Base-by-base conservation (phyloP, 2,888 invertebrate species). In the Lydus trimaculatus region DNA sequence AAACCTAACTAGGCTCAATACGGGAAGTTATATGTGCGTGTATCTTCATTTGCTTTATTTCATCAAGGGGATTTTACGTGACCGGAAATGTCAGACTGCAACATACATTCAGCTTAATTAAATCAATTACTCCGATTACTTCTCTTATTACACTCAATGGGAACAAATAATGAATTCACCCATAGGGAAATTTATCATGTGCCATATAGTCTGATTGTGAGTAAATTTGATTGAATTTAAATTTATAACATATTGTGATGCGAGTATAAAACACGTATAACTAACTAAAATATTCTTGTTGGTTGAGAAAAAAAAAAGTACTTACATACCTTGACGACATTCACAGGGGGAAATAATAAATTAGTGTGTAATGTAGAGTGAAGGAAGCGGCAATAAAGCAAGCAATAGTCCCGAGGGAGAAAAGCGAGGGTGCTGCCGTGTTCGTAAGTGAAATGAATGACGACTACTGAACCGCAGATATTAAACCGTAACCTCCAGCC, bases 361-460 rank as follows among this genome's bases (percentile, higher is more conserved):
- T 78, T 77, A 73, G 72, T 73, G 75, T 76, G 76, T 75, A 78
- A 78, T 78, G 76, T 77, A 74, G 75, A 78, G 74, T 71, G 74
- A 76, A 75, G 74, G 76, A 71, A 77, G 75, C 75, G 71, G 77
- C 80, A 78, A 81, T 82, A 82, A 81, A 81, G 79, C 79, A 76
- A 75, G 80, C 80, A 77, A 81, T 82, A 81, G 81, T 79, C 81
- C 76, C 75, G 73, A 70, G 79, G 80, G 81, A 79, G 78, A 74
- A 65, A 43, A 68, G 70, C 72, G 72, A 70, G 76, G 66, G 69
- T 63, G 69, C 61, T 72, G 71, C 71, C n/a, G 43, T 17, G 73
- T 70, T 75, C 73, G 75, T 84, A 83, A 84, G 82, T 83, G 82
- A 83, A 84, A 84, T 83, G 84, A 84, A 84, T 83, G 83, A 83